These are phyloP conservation scores for Drosophila sturtevanti DNA, from an alignment of 1,140 invertebrate species.

Conservation along the genomic window DNA sequence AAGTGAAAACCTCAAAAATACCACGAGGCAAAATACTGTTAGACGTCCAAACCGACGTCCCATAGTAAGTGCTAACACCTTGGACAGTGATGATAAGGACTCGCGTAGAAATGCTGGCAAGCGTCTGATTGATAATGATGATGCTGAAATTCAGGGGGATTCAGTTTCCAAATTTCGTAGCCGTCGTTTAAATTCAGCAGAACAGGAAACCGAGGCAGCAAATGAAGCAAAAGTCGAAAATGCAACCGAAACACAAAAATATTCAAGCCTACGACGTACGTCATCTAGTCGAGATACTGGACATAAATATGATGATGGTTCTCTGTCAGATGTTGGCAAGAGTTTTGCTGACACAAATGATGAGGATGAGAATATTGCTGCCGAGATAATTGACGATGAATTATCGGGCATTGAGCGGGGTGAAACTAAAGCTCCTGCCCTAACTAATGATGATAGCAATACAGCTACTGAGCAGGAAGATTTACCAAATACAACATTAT, in stretches of 20 bases:
- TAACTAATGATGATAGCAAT: conserved; percentile 51
- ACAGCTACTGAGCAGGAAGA: conserved; percentile 62
- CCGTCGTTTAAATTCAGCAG: conserved; percentile 47
- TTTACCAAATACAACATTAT: neutral
- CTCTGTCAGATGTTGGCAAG: neutral
- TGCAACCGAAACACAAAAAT: neutral
- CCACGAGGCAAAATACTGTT: conserved; percentile 43
- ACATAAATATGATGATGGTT: no score
- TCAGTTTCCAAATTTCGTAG: conserved; percentile 34
- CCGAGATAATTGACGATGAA: conserved; percentile 62
- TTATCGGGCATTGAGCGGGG: conserved; percentile 19
- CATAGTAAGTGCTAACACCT: conserved; percentile 32
- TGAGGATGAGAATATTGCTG: conserved; percentile 68
- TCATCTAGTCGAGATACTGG: no score
- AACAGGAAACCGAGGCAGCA: conserved; percentile 36
- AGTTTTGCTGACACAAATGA: conserved; percentile 11
- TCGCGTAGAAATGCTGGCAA: conserved; percentile 71
- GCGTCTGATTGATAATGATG: conserved; percentile 39
- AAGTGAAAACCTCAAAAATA: conserved; percentile 44
- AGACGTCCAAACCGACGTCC: conserved; percentile 23
- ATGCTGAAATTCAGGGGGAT: neutral
- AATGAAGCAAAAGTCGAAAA: neutral
- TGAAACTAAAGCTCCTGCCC: conserved; percentile 46
- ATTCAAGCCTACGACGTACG: neutral
- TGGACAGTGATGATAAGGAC: conserved; percentile 44